These are phyloP conservation scores for Thaumatotibia leucotreta DNA, from an alignment of 1,140 invertebrate genomes.

Conservation along the genomic window DNA sequence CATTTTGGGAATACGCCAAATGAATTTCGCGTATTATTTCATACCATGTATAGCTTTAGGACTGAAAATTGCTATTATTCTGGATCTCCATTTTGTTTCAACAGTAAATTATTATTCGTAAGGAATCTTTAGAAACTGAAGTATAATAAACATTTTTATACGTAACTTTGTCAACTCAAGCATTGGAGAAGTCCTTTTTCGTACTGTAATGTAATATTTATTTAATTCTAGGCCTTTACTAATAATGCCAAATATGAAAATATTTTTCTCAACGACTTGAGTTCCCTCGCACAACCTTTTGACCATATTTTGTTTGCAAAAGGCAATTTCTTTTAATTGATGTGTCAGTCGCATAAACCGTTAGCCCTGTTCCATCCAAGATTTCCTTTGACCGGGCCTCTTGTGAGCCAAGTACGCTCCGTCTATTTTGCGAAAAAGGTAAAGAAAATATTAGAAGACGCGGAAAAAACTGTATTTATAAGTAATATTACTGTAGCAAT, in stretches of 20 bases:
- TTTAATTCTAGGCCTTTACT: too few relatives aligned
- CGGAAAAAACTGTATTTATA: too few relatives aligned
- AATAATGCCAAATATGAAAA: too few relatives aligned
- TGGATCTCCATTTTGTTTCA: neutral
- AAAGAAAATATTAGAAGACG: too few relatives aligned
- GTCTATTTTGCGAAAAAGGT: neutral
- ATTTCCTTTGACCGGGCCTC: neutral
- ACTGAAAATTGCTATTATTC: neutral
- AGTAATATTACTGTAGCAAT: too few relatives aligned
- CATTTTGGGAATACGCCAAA: conserved; percentile 12
- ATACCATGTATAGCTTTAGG: neutral
- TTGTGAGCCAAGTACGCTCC: neutral
- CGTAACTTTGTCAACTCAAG: too few relatives aligned
- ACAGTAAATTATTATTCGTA: too few relatives aligned
- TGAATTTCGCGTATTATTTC: neutral
- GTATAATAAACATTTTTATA: too few relatives aligned
- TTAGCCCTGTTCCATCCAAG: neutral
- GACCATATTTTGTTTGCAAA: neutral
- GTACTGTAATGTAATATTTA: too few relatives aligned
- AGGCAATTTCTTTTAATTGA: conserved; percentile 13
- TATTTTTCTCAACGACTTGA: neutral
- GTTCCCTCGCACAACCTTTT: neutral
- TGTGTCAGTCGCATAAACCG: conserved; percentile 7
- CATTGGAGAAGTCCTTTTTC: too few relatives aligned
- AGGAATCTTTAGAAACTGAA: too few relatives aligned